phyloP scores from a whole-genome alignment of 1,140 invertebrate genomes.

The Branchinecta lynchi region DNA sequence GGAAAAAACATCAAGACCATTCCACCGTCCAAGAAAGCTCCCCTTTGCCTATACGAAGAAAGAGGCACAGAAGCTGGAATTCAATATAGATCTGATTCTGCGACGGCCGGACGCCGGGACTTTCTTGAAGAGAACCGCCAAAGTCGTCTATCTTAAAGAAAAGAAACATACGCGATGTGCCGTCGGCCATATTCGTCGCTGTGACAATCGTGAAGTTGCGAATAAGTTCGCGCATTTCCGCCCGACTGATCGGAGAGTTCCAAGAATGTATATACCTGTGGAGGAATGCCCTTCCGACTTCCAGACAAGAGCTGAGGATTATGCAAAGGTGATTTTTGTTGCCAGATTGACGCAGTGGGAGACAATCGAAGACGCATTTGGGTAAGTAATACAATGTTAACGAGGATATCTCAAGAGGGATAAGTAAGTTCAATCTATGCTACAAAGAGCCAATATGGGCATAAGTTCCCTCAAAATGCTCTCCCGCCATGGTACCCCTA shows the following conservation, averaged over 20 bases:
- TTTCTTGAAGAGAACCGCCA: constrained; percentile 12
- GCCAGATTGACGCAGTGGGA: constrained; percentile 51
- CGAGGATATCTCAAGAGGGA: constrained; percentile 14
- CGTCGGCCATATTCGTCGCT: constrained; percentile 47
- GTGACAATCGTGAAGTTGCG: constrained; percentile 35
- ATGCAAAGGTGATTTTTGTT: constrained; percentile 45
- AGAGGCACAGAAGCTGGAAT: background rate
- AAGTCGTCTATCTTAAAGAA: constrained; percentile 38
- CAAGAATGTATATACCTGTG: constrained; percentile 47
- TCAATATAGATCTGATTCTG: background rate
- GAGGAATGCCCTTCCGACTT: constrained; percentile 43
- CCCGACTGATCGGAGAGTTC: constrained; percentile 54
- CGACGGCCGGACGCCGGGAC: background rate
- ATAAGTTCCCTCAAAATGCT: too few species aligned
- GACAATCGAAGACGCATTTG: constrained; percentile 42
- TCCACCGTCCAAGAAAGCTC: too few species aligned
- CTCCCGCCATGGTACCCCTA: too few species aligned
- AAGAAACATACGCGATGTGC: constrained; percentile 44
- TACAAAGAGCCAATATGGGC: too few species aligned
- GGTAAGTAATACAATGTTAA: constrained; percentile 30
- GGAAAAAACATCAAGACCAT: too few species aligned
- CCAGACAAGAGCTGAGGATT: constrained; percentile 35
- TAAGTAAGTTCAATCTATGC: too few species aligned
- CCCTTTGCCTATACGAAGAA: background rate
- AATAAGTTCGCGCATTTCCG: constrained; percentile 40